Base-by-base conservation (phyloP, 2,113 vertebrate genomes). In the Podarcis cretensis region DNA sequence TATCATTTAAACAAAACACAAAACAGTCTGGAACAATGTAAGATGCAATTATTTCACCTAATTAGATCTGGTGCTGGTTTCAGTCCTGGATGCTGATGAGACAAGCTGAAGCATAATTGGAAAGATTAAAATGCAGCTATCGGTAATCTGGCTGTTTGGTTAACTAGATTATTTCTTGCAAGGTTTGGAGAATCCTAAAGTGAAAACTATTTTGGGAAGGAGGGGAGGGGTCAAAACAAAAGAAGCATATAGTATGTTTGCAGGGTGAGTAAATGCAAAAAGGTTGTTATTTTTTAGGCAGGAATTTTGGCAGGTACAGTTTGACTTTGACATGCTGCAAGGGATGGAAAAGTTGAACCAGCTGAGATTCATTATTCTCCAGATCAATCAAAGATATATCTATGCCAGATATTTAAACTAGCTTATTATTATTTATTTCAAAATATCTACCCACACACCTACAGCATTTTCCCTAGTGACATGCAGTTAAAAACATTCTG, bases 31-130 rank as follows among this genome's bases (percentile, higher is more conserved):
- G 76, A 90, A 27, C 87, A 91, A 85, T 77, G 90, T 92, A 91
- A 92, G 89, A 81, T 90, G 89, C 18, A 87, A 95, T 95, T 94
- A 92, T 91, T 95, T 95, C 89, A 92, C 86, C 94, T 89, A 83
- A 91, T 94, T 92, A 93, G 89, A 92, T 91, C 85, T 32, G 83
- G 89, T 59, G 63, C 80, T 20, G 75, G 89, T 76, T 84, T 93
- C 93, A 94, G 87, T 86, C 76, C 73, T 84, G 7, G 43, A 69
- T 92, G 91, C 83, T 71, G 66, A 40, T 85, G 89, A 92, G 73
- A 90, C 87, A 93, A 95, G 90, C 63, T 93, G 85, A 85, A 81
- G 89, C 4, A 81, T 87, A 92, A 48, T 81, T 20, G 65, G 66
- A 35, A 87, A 71, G 90, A 83, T 54, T 81, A 89, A 91, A 78